Conservation (phyloP, 1,140 invertebrate species). For the Solenopsis invicta region DNA sequence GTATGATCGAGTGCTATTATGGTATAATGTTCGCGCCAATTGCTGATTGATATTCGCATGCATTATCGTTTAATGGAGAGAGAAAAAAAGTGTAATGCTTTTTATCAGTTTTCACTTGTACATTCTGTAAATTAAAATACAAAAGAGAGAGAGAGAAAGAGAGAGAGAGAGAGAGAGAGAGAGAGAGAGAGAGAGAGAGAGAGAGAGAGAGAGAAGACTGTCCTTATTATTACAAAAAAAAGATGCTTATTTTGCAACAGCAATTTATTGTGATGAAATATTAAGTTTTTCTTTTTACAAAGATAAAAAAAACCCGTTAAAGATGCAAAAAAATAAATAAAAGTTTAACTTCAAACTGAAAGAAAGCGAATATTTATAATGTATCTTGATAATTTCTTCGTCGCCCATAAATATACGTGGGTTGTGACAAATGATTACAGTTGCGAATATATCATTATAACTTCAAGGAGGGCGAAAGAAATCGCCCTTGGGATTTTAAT, state of each 20-base stretch:
- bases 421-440: not conserved
- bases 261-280: too few species aligned
- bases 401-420: slow-evolving; percentile 13
- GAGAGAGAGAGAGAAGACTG: not conserved
- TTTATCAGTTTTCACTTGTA: not conserved
- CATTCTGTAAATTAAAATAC: not conserved
- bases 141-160: too few species aligned
- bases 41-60: not conserved
- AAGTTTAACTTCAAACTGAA: not conserved
- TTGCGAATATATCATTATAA: slow-evolving; percentile 7
- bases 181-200: too few species aligned
- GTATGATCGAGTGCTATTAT: slow-evolving; percentile 23
- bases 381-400: not conserved
- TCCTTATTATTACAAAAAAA: not conserved
- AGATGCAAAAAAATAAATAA: not conserved
- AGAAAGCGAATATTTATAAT: not conserved
- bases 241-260: too few species aligned
- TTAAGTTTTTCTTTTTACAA: not conserved
- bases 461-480: slow-evolving; percentile 38
- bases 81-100: not conserved
- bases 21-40: slow-evolving; percentile 8
- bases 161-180: too few species aligned
- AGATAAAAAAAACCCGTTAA: too few species aligned
- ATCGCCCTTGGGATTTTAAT: slow-evolving; percentile 57
- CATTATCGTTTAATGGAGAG: not conserved